Conservation (phyloP, 2,888 invertebrate genomes). For the Dyspetes luteomarginatus region DNA sequence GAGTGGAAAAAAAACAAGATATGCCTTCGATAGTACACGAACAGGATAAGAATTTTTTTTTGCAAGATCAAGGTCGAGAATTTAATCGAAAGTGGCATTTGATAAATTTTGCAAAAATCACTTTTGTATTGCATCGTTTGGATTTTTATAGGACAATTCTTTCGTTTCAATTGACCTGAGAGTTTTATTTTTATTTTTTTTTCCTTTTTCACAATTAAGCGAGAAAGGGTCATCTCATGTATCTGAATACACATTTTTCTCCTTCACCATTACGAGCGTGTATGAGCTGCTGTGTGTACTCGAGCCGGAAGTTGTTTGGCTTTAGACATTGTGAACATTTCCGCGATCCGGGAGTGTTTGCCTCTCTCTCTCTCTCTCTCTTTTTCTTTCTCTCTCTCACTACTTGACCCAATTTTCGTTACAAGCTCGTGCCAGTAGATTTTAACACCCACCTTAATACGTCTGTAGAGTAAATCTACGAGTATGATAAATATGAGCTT, state of each 20-base stretch:
- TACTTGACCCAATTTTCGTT: conserved; percentile 46
- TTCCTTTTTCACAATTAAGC: background rate
- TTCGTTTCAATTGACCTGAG: background rate
- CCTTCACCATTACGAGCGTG: background rate
- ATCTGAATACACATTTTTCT: conserved; percentile 15
- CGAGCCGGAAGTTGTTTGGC: conserved; percentile 51
- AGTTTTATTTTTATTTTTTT: background rate
- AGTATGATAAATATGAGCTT: too few relatives aligned
- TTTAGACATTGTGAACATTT: conserved; percentile 50
- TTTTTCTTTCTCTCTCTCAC: too few relatives aligned
- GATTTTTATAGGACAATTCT: background rate
- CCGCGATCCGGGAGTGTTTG: conserved; percentile 31
- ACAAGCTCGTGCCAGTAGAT: conserved; percentile 3
- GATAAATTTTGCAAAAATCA: background rate
- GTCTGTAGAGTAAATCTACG: background rate
- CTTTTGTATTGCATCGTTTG: background rate
- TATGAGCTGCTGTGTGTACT: background rate
- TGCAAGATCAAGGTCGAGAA: background rate
- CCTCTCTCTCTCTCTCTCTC: too few relatives aligned
- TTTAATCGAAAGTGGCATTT: background rate
- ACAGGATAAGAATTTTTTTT: background rate
- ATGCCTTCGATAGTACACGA: background rate
- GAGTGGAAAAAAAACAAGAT: background rate
- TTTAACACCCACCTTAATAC: conserved; percentile 31
- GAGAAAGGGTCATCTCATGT: background rate